Evolutionary conservation across 2,797 vertebrate genomes (phyloP).

Genomic region (Syndactyla subalaris): DNA sequence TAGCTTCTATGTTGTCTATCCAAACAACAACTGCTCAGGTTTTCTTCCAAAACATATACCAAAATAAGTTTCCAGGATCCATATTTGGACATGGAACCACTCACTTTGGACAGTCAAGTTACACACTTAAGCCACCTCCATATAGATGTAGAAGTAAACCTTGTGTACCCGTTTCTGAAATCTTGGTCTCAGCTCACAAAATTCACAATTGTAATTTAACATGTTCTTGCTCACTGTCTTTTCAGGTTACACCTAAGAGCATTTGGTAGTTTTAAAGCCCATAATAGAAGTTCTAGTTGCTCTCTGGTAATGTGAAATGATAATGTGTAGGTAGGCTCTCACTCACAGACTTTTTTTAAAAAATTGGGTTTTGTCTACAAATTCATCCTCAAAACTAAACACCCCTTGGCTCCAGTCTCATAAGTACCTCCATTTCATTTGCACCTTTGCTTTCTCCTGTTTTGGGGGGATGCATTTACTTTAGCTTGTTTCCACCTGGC

Average conservation of each 20-base stretch:
- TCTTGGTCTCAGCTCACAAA: not conserved
- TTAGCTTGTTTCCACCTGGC: not conserved
- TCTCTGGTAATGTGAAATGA: not conserved
- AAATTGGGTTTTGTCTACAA: not conserved
- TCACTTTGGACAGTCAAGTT: not conserved
- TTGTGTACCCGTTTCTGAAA: not conserved
- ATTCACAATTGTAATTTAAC: not conserved
- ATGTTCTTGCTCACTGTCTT: accelerated
- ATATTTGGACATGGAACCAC: not conserved
- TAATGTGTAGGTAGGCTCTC: not conserved
- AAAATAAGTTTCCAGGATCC: not conserved
- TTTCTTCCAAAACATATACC: not conserved
- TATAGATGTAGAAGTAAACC: not conserved
- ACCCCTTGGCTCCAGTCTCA: not conserved
- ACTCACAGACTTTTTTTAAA: not conserved
- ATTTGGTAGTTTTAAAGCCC: not conserved
- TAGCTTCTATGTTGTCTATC: not conserved
- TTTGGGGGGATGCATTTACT: not conserved
- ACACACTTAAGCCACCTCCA: not conserved
- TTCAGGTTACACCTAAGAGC: not conserved
- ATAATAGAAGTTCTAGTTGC: not conserved
- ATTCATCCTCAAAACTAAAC: not conserved
- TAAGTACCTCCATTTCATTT: not conserved
- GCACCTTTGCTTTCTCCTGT: not conserved
- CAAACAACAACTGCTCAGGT: not conserved